phyloP scores from a whole-genome alignment of 2,797 vertebrate species.

The Apogon hyalosoma region DNA sequence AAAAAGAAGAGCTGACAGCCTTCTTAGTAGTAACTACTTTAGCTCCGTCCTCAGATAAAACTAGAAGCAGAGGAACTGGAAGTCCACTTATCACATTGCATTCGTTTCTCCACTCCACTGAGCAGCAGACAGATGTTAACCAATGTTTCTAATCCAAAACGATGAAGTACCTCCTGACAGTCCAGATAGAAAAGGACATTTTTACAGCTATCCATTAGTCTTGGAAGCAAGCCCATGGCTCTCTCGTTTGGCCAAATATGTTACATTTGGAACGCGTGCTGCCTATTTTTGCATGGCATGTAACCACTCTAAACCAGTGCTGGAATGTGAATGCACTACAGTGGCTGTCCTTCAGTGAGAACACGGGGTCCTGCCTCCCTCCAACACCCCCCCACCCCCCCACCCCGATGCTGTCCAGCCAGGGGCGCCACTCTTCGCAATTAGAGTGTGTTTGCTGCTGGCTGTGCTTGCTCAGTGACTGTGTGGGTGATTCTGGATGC shows the following conservation, averaged over 20 bases:
- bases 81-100: slow-evolving; percentile 55
- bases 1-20: slow-evolving; percentile 20
- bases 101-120: slow-evolving; percentile 51
- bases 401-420: slow-evolving; percentile 64
- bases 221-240: slow-evolving; percentile 59
- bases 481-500: slow-evolving; percentile 78
- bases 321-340: slow-evolving; percentile 68
- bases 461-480: slow-evolving; percentile 76
- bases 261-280: slow-evolving; percentile 51
- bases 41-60: slow-evolving; percentile 33
- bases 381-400: slow-evolving; percentile 14
- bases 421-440: slow-evolving; percentile 82
- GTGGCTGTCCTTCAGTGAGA: slow-evolving; percentile 73
- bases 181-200: slow-evolving; percentile 59
- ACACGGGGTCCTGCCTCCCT: slow-evolving; percentile 66
- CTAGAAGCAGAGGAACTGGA: slow-evolving; percentile 40
- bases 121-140: slow-evolving; percentile 62
- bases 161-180: slow-evolving; percentile 50
- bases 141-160: slow-evolving; percentile 56
- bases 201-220: slow-evolving; percentile 67
- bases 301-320: slow-evolving; percentile 61
- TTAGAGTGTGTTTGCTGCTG: slow-evolving; percentile 81
- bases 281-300: slow-evolving; percentile 62
- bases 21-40: slow-evolving; percentile 29
- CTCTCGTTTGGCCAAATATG: slow-evolving; percentile 56